phyloP scores from a whole-genome alignment of 1,140 invertebrate species.

The Platorchestia sp. region DNA sequence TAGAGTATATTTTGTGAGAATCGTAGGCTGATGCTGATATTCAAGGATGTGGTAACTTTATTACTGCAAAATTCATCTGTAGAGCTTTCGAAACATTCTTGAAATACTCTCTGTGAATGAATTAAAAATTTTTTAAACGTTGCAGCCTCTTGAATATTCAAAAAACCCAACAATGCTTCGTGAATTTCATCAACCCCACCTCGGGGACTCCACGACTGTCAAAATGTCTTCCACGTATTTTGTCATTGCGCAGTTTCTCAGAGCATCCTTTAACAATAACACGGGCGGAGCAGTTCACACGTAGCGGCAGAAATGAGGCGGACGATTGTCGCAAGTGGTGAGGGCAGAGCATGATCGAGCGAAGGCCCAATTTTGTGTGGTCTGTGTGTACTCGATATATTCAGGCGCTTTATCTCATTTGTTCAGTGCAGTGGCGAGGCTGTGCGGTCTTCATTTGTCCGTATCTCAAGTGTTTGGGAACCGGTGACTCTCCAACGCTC shows the following conservation, averaged over 20 bases:
- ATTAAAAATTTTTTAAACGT: too few relatives aligned
- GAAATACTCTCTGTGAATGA: too few relatives aligned
- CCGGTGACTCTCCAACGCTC: constrained; percentile 7
- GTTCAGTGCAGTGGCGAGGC: neutral
- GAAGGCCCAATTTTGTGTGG: neutral
- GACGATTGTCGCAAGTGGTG: neutral
- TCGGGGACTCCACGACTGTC: neutral
- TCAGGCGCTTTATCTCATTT: neutral
- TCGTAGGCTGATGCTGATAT: too few relatives aligned
- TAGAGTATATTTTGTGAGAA: too few relatives aligned
- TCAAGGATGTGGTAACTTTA: too few relatives aligned
- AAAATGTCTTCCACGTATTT: neutral
- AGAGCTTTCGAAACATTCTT: too few relatives aligned
- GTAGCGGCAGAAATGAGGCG: neutral
- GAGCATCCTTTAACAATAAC: neutral
- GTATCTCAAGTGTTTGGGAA: constrained; percentile 45
- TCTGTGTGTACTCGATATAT: neutral
- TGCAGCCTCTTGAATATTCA: neutral
- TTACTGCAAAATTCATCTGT: too few relatives aligned
- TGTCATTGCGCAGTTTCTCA: neutral
- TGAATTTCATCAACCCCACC: neutral
- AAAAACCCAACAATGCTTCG: neutral
- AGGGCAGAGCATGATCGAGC: neutral
- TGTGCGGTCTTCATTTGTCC: neutral
- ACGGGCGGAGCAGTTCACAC: neutral